phyloP scores from a whole-genome alignment of 2,888 invertebrate species.

The Helicoverpa assulta region DNA sequence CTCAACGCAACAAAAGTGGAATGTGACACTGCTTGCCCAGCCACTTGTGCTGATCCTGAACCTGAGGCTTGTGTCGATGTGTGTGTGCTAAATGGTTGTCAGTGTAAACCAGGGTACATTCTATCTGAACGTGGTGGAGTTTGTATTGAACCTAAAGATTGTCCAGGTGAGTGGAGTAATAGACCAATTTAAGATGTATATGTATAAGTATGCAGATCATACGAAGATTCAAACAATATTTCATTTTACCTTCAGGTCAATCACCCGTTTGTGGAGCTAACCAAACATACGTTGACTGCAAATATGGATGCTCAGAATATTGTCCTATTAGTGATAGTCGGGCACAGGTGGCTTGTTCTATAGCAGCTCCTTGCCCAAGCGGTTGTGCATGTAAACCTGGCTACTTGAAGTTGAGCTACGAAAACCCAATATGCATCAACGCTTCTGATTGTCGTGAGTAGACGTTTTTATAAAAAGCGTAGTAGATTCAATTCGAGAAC shows the following conservation, averaged over 20 bases:
- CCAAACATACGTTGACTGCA: constrained; percentile 68
- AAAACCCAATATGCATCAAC: constrained; percentile 32
- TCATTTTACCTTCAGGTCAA: no score
- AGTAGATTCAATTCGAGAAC: no score
- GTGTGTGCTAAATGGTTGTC: constrained; percentile 61
- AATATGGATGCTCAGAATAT: constrained; percentile 65
- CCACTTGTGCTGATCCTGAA: constrained; percentile 58
- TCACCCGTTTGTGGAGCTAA: no score
- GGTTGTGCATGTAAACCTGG: constrained; percentile 73
- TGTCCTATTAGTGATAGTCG: constrained; percentile 69
- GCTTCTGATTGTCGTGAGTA: constrained; percentile 69
- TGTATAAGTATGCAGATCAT: no score
- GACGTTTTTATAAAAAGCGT: no score
- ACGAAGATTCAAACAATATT: no score
- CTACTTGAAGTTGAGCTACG: constrained; percentile 52
- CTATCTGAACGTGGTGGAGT: constrained; percentile 42
- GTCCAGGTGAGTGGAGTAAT: constrained; percentile 38
- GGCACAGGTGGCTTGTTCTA: constrained; percentile 63
- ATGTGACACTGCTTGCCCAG: constrained; percentile 61
- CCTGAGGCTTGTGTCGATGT: constrained; percentile 14
- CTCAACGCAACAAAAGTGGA: constrained; percentile 63
- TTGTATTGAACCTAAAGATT: constrained; percentile 65
- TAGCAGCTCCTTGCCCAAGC: constrained; percentile 67
- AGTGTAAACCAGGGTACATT: constrained; percentile 67
- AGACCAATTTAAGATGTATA: no score